These are phyloP conservation scores for Diglossa brunneiventris DNA, from an alignment of 2,113 vertebrate genomes.

Conservation along the genomic window DNA sequence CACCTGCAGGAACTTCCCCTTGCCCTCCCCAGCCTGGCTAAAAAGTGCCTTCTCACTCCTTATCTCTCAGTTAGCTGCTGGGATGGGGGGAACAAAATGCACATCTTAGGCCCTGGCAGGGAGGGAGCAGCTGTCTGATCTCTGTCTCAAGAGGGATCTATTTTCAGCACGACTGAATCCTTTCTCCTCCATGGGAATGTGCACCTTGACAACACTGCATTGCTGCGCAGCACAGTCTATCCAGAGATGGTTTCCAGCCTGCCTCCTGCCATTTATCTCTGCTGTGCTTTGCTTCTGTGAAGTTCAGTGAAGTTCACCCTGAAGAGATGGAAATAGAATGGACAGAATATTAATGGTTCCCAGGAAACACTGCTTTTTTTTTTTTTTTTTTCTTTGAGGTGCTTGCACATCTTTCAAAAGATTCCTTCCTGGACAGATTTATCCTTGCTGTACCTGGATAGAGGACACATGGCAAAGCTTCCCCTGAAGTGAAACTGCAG, in stretches of 20 bases:
- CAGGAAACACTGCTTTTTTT: neutral
- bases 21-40: neutral
- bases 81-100: neutral
- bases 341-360: neutral
- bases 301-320: neutral
- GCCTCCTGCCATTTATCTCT: neutral
- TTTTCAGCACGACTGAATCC: constrained; percentile 5
- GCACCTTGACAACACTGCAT: fast-evolving
- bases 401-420: neutral
- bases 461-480: neutral
- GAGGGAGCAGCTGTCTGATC: neutral
- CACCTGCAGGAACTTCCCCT: neutral
- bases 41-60: neutral
- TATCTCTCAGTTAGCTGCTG: neutral
- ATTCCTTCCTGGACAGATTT: neutral
- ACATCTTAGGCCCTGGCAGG: neutral
- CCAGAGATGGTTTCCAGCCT: neutral
- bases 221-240: neutral
- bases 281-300: neutral
- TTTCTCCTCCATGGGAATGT: neutral
- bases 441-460: neutral
- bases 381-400: neutral
- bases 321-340: neutral
- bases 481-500: neutral
- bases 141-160: constrained; percentile 21